phyloP scores from a whole-genome alignment of 2,113 vertebrate species.

The Axis porcinus region DNA sequence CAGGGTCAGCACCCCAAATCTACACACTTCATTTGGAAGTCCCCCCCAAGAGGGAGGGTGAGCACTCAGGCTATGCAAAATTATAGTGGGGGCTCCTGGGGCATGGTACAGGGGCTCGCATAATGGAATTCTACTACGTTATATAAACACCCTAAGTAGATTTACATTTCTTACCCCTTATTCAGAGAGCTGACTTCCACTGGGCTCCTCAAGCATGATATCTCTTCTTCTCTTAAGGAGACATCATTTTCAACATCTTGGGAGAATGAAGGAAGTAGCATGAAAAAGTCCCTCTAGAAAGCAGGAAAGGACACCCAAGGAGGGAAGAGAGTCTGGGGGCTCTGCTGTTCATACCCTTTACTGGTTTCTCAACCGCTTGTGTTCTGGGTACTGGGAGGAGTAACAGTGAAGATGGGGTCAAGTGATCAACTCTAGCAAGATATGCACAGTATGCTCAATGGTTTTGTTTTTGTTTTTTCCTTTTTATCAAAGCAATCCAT shows the following conservation, averaged over 20 bases:
- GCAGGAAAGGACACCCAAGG: neutral
- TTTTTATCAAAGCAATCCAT: neutral
- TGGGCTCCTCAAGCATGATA: neutral
- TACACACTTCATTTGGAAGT: neutral
- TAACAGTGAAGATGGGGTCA: neutral
- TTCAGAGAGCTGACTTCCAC: neutral
- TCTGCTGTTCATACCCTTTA: rapidly evolving
- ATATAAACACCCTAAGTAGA: neutral
- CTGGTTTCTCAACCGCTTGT: neutral
- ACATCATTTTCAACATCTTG: neutral
- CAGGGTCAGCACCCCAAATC: neutral
- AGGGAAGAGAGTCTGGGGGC: rapidly evolving
- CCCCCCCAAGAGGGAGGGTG: rapidly evolving
- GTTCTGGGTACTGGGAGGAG: neutral
- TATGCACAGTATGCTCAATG: neutral
- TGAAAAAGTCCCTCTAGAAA: neutral
- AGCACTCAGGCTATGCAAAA: neutral
- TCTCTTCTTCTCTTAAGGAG: neutral
- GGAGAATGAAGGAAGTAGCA: neutral
- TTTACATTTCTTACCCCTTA: neutral
- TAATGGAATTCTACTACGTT: neutral
- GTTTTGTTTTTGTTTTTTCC: too few relatives aligned
- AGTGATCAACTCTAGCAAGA: neutral
- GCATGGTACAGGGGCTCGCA: neutral
- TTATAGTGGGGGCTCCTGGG: neutral